These are phyloP conservation scores for Stegodyphus dumicola DNA, from an alignment of 1,140 invertebrate species.

Conservation along the genomic window DNA sequence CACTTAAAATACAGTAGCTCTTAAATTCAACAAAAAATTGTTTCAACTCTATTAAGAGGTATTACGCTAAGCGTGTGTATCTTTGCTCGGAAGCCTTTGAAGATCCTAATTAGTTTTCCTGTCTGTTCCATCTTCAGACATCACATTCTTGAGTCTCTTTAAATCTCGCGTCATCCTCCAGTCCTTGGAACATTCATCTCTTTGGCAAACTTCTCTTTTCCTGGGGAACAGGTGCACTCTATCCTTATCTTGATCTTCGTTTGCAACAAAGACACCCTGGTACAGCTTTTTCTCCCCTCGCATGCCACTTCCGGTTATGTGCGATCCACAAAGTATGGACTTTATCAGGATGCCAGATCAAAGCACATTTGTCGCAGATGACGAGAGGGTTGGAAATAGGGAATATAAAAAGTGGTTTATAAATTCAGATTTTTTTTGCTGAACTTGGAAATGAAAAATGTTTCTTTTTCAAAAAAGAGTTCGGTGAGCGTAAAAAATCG, in stretches of 20 bases:
- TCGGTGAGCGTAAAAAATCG: too few relatives aligned
- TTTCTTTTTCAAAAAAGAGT: too few relatives aligned
- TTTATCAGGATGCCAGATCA: conserved; percentile 9
- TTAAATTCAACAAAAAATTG: too few relatives aligned
- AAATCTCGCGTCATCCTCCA: neutral
- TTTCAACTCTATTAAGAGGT: too few relatives aligned
- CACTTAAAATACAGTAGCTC: too few relatives aligned
- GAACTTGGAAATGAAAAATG: too few relatives aligned
- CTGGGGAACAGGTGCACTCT: conserved; percentile 28
- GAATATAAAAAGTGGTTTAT: neutral
- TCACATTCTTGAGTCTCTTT: neutral
- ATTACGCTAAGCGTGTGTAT: too few relatives aligned
- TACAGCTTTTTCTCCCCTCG: neutral
- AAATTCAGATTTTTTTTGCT: too few relatives aligned
- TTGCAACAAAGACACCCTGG: conserved; percentile 23
- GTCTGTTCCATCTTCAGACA: neutral
- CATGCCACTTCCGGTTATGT: conserved; percentile 24
- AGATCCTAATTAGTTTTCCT: too few relatives aligned
- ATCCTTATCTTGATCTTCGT: conserved; percentile 27
- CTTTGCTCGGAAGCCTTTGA: too few relatives aligned
- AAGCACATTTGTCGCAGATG: neutral
- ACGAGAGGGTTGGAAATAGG: neutral
- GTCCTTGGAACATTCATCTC: neutral
- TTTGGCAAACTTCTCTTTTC: neutral
- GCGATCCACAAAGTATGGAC: conserved; percentile 4